Percentiles rank a stretch among this genome's conserved stretches.
phyloP scores from a whole-genome alignment of 2,888 invertebrate species.

The Ryuthela nishihirai region DNA sequence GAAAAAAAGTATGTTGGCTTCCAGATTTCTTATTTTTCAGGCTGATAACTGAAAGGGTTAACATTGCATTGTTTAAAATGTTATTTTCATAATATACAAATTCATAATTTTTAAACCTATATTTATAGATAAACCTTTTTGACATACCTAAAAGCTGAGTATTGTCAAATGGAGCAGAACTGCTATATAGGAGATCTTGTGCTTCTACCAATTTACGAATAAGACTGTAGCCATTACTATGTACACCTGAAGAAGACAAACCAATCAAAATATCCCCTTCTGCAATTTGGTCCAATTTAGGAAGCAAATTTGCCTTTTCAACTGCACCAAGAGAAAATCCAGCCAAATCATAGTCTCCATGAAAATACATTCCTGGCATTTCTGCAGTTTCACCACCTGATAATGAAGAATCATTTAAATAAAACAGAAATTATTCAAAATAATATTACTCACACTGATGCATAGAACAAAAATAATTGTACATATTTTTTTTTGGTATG shows the following conservation, averaged over 20 bases:
- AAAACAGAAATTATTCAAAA: too few relatives aligned
- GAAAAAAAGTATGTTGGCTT: too few relatives aligned
- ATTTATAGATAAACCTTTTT: too few relatives aligned
- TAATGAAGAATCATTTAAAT: constrained; percentile 40
- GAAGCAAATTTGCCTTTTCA: constrained; percentile 69
- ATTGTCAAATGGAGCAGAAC: constrained; percentile 63
- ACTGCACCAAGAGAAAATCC: constrained; percentile 95
- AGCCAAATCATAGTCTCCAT: constrained; percentile 88
- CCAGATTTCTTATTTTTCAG: too few relatives aligned
- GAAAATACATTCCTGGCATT: constrained; percentile 90
- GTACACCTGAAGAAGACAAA: constrained; percentile 83
- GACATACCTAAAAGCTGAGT: constrained; percentile 65
- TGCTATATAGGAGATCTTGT: constrained; percentile 62
- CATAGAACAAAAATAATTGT: too few relatives aligned
- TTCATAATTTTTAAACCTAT: too few relatives aligned
- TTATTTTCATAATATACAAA: too few relatives aligned
- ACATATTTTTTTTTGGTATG: too few relatives aligned
- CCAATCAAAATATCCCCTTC: constrained; percentile 79
- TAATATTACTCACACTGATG: too few relatives aligned
- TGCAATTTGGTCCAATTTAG: constrained; percentile 62
- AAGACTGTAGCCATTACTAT: constrained; percentile 91
- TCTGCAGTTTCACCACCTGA: constrained; percentile 93
- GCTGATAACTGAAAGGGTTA: too few relatives aligned
- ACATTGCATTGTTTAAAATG: too few relatives aligned
- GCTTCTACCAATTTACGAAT: constrained; percentile 73